phyloP scores from a whole-genome alignment of 35 echinoderm and acorn worm species.

The Apostichopus parvimensis region DNA sequence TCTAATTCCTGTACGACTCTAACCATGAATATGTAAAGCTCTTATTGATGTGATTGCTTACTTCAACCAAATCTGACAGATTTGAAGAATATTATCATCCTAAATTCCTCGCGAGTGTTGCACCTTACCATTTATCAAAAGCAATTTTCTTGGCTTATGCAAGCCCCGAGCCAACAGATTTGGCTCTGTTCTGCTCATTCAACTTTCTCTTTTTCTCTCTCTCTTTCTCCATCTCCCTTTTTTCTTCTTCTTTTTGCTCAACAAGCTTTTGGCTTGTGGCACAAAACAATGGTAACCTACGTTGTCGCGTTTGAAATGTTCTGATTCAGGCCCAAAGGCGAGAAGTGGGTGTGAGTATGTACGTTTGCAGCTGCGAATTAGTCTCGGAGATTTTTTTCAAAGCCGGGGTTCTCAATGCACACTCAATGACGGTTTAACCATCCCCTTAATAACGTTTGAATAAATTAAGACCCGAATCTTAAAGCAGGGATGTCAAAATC shows the following conservation, averaged over 20 bases:
- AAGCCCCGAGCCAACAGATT: constrained; percentile 53
- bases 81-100: constrained; percentile 50
- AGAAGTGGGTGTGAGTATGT: constrained; percentile 44
- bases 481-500: constrained; percentile 39
- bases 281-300: constrained; percentile 42
- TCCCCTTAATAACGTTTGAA: constrained; percentile 50
- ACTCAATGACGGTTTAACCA: constrained; percentile 30
- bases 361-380: constrained; percentile 8
- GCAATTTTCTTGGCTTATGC: constrained; percentile 59
- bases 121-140: constrained; percentile 44
- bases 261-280: constrained; percentile 53
- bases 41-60: constrained; percentile 6
- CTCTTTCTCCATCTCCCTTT: background rate
- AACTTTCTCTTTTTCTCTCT: background rate
- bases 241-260: background rate
- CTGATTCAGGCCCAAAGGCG: constrained; percentile 37
- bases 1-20: constrained; percentile 28
- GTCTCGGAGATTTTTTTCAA: constrained; percentile 18
- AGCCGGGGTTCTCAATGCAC: constrained; percentile 31
- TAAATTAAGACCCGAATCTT: constrained; percentile 50
- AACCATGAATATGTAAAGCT: constrained; percentile 56
- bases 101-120: constrained; percentile 49
- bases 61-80: constrained; percentile 48
- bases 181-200: constrained; percentile 1
- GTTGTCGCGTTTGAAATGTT: constrained; percentile 49